Evolutionary conservation across 2,888 invertebrate genomes (phyloP).

Genomic region (Lymantria monacha): DNA sequence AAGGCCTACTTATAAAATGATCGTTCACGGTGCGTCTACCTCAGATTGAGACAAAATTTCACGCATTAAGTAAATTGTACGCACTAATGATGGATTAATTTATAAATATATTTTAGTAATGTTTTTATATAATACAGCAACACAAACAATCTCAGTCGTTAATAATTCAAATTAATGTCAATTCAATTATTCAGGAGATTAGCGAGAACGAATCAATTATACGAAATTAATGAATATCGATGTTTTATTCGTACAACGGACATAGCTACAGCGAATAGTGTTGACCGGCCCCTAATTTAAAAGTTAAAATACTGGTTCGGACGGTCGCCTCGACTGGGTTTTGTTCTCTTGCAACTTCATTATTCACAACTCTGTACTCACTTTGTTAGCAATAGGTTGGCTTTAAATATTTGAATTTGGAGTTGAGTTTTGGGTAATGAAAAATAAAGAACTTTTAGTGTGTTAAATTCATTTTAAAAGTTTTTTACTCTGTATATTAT

Average conservation of each 20-base stretch:
- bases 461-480: too few relatives aligned
- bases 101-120: background rate
- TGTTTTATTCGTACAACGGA: constrained; percentile 26
- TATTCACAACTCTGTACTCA: constrained; percentile 27
- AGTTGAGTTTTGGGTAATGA: background rate
- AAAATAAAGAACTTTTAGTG: too few relatives aligned
- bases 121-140: background rate
- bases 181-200: constrained; percentile 26
- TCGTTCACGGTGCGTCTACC: too few relatives aligned
- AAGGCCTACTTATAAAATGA: too few relatives aligned
- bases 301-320: constrained; percentile 63
- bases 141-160: background rate
- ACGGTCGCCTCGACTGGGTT: constrained; percentile 59
- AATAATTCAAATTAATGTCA: constrained; percentile 6
- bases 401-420: constrained; percentile 12
- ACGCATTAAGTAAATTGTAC: too few relatives aligned
- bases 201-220: constrained; percentile 31
- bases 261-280: constrained; percentile 12
- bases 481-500: too few relatives aligned
- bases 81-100: too few relatives aligned
- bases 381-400: constrained; percentile 16
- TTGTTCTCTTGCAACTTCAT: constrained; percentile 34
- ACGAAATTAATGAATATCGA: constrained; percentile 32
- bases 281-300: constrained; percentile 61
- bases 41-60: too few relatives aligned